A percentile compares a stretch with the other conserved stretches of the same genome.
Evolutionary conservation across 2,888 invertebrate genomes (phyloP).

Genomic region (Halictus quadricinctus): DNA sequence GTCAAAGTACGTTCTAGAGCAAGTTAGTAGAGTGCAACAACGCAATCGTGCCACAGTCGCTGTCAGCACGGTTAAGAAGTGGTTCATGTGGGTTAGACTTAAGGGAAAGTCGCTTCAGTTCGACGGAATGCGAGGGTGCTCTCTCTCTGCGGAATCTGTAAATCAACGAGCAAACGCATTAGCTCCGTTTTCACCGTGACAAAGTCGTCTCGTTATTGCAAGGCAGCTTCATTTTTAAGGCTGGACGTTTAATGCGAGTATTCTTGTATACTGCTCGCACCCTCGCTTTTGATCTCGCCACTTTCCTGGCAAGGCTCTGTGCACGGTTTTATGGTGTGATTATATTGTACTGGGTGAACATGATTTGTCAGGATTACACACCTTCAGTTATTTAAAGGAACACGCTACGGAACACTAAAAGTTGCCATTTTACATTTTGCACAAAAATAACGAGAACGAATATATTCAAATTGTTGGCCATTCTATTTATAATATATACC

Average conservation of each 20-base stretch:
- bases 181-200: background rate
- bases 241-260: background rate
- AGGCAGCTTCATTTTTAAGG: background rate
- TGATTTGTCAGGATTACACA: too few relatives aligned
- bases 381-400: background rate
- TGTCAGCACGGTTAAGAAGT: background rate
- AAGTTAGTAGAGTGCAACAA: too few relatives aligned
- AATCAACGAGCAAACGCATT: background rate
- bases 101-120: background rate
- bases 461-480: too few relatives aligned
- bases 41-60: background rate
- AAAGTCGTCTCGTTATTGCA: background rate
- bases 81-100: background rate
- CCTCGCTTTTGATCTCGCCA: background rate
- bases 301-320: background rate
- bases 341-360: background rate
- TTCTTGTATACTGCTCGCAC: background rate
- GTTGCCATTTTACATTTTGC: too few relatives aligned
- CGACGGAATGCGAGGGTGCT: background rate
- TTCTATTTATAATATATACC: too few relatives aligned
- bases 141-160: background rate
- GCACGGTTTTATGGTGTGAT: background rate
- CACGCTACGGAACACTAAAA: too few relatives aligned
- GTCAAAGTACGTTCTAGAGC: too few relatives aligned
- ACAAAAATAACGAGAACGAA: too few relatives aligned